phyloP scores from a whole-genome alignment of 2,888 invertebrate genomes.

The Exocentrus adspersus region DNA sequence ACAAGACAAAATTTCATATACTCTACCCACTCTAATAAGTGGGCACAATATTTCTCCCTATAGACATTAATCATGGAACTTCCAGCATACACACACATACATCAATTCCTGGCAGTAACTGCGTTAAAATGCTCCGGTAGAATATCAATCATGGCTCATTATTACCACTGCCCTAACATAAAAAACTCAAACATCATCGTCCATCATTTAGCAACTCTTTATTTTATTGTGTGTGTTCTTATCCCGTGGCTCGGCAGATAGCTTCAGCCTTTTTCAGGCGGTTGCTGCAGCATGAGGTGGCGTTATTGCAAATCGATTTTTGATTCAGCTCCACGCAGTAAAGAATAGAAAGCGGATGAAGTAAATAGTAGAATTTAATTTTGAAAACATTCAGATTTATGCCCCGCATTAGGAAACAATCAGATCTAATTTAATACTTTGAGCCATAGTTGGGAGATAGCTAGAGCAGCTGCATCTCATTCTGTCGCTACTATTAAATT shows the following conservation, averaged over 20 bases:
- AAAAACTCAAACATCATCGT: slow-evolving; percentile 40
- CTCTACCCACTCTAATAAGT: neutral
- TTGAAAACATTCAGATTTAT: no score
- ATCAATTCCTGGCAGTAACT: slow-evolving; percentile 33
- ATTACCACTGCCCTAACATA: slow-evolving; percentile 24
- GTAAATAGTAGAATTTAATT: no score
- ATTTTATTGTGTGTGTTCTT: slow-evolving; percentile 28
- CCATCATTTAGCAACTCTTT: slow-evolving; percentile 37
- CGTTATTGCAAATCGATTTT: slow-evolving; percentile 40
- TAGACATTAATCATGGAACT: slow-evolving; percentile 27
- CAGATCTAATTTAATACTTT: no score
- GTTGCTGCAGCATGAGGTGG: slow-evolving; percentile 29
- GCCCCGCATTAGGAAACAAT: no score
- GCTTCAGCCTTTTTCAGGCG: neutral
- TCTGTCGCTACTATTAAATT: no score
- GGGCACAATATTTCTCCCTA: slow-evolving; percentile 4
- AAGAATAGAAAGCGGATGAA: slow-evolving; percentile 4
- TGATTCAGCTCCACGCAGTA: slow-evolving; percentile 26
- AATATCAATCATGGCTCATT: slow-evolving; percentile 38
- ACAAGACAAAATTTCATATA: neutral
- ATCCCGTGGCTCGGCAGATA: slow-evolving; percentile 6
- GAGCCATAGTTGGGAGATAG: no score
- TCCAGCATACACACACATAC: slow-evolving; percentile 23
- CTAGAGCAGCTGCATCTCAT: no score
- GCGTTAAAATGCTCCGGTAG: slow-evolving; percentile 31